Evolutionary conservation across 2,888 invertebrate genomes (phyloP), one percentile per base, ranked within the genome.

Genomic region (Pollenia amentaria): DNA sequence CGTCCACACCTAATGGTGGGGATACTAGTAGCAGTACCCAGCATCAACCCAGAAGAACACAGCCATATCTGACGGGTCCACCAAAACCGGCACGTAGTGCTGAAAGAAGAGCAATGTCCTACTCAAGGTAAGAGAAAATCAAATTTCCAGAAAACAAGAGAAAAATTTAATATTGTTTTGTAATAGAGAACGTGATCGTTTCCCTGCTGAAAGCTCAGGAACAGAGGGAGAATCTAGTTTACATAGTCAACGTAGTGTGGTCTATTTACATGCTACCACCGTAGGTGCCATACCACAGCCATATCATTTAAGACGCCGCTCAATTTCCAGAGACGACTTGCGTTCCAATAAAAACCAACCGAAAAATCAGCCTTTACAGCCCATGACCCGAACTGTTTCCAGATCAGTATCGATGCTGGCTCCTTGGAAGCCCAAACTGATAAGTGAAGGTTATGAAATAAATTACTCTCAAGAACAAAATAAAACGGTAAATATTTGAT

Each of bases 271-370:
- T 91, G 97, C 97, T 73, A 97, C 97, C 67, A 97, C 97, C 95
- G 97, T 97, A 90, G 97, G 97, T 83, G 97, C 97, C 92, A 97
- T 97, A 91, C 97, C 97, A 18, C 96, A 96, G 90, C 96, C 97
- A 46, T 94, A 94, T 88, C 95, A 95, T 18, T 93, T 95, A 42
- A 94, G 95, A 88, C 94, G 95, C 89, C 94, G 96, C 55, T 95
- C 95, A 16, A 94, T 95, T 42, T 97, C 97, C 44, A 95, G 97
- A 29, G 97, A 97, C 90, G 97, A 97, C 92, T 94, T 97, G 14
- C 95, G 96, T 14, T 96, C 95, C 3, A 90, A 88, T 51, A 95
- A 95, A 3, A 88, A 86, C 42, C 92, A 91, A 81, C 87, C 89
- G 64, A 89, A 90, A 80, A 88, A 88, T 14, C 88, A 87, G 51